phyloP scores from a whole-genome alignment of 2,888 invertebrate genomes.

The Cecidostiba fungosa region DNA sequence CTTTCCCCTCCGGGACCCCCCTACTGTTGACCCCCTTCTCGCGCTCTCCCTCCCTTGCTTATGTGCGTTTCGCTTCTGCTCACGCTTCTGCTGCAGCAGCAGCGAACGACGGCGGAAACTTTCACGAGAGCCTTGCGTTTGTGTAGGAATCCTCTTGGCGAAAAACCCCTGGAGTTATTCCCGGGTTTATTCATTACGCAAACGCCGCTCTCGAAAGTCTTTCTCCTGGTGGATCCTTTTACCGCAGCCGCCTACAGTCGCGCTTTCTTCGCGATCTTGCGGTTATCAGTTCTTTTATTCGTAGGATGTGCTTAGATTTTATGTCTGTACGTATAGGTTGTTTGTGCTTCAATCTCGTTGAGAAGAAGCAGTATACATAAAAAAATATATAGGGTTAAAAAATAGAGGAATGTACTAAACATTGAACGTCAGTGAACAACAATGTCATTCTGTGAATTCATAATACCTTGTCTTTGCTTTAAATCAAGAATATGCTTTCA shows the following conservation, averaged over 20 bases:
- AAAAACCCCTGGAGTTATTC: constrained; percentile 19
- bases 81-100: no score
- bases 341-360: not conserved
- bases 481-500: no score
- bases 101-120: constrained; percentile 38
- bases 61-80: not conserved
- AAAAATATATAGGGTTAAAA: no score
- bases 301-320: not conserved
- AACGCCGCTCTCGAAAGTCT: constrained; percentile 24
- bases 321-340: not conserved
- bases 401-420: no score
- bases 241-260: not conserved
- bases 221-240: constrained; percentile 6
- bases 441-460: no score
- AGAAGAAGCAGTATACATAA: no score
- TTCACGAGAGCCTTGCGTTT: constrained; percentile 36
- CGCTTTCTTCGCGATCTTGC: not conserved
- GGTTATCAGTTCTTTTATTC: not conserved
- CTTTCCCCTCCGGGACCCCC: constrained; percentile 7
- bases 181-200: constrained; percentile 21
- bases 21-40: constrained; percentile 43
- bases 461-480: no score
- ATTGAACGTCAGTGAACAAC: no score
- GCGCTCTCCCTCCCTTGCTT: not conserved
- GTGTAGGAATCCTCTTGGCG: constrained; percentile 9